Evolutionary conservation across 2,797 vertebrate species (phyloP).

Genomic region (Arctocebus calabarensis): DNA sequence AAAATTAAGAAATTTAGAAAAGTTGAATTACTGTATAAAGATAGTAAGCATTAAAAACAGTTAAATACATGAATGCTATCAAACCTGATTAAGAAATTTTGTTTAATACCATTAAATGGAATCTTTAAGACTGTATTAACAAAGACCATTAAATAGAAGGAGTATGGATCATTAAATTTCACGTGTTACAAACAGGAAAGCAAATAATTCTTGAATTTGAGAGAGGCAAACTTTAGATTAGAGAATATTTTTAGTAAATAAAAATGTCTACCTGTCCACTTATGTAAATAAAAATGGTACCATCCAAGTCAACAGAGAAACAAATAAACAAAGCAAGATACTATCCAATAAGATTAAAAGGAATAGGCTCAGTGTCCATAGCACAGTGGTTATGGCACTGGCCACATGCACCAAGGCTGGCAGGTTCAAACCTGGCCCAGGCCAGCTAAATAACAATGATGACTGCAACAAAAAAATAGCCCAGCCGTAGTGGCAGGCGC

Average conservation of each 20-base stretch:
- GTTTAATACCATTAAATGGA: constrained; percentile 18
- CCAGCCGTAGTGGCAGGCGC: too few relatives aligned
- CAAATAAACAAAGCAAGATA: not conserved
- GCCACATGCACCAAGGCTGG: too few relatives aligned
- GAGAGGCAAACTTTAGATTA: constrained; percentile 3
- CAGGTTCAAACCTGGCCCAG: too few relatives aligned
- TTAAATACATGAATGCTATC: not conserved
- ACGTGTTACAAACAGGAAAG: not conserved
- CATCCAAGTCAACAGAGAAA: not conserved
- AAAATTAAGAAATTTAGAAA: constrained; percentile 45
- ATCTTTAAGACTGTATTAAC: not conserved
- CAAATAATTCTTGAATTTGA: not conserved
- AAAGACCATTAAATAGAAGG: not conserved
- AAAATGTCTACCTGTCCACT: not conserved
- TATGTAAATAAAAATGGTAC: not conserved
- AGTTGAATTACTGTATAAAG: not conserved
- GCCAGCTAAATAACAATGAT: too few relatives aligned
- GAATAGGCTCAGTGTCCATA: not conserved
- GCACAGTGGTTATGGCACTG: too few relatives aligned
- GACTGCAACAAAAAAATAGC: too few relatives aligned
- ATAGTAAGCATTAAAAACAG: not conserved
- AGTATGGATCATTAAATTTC: not conserved
- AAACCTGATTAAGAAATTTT: not conserved
- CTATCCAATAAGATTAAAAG: not conserved
- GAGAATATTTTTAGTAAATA: not conserved